These are phyloP conservation scores for Sylvilagus bachmani DNA, from an alignment of 2,113 vertebrate genomes.

Conservation along the genomic window DNA sequence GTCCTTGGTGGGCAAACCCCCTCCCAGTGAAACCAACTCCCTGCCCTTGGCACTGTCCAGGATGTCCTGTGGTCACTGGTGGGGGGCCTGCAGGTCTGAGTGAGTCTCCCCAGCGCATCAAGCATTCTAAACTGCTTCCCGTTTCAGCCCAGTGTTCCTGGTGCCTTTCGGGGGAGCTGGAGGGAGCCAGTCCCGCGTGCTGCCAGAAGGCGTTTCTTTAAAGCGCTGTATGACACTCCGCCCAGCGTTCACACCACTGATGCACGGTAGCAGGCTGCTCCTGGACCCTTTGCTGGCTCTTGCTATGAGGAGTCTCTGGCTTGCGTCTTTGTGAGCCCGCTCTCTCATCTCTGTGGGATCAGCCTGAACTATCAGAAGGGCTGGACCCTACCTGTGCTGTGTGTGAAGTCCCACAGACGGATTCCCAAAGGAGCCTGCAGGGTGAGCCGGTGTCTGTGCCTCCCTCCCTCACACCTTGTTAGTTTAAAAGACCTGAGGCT, in stretches of 20 bases:
- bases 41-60: background rate
- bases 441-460: accelerated
- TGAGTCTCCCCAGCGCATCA: background rate
- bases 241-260: background rate
- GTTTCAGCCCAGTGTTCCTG: background rate
- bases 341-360: background rate
- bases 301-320: background rate
- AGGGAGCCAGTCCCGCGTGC: background rate
- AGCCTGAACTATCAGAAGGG: accelerated
- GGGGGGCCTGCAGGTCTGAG: background rate
- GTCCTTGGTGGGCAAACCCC: background rate
- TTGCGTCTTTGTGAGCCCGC: background rate
- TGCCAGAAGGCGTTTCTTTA: conserved; percentile 24
- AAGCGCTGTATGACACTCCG: conserved; percentile 25
- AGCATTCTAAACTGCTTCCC: background rate
- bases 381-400: accelerated
- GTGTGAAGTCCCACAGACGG: accelerated
- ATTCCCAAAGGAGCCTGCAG: no score
- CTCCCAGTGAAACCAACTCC: background rate
- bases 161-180: background rate
- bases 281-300: background rate
- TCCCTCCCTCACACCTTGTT: background rate
- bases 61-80: background rate
- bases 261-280: background rate
- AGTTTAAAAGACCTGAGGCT: background rate